Percentiles rank a stretch among this genome's conserved stretches.
phyloP scores from a whole-genome alignment of 2,797 vertebrate genomes.

The Merluccius polli region DNA sequence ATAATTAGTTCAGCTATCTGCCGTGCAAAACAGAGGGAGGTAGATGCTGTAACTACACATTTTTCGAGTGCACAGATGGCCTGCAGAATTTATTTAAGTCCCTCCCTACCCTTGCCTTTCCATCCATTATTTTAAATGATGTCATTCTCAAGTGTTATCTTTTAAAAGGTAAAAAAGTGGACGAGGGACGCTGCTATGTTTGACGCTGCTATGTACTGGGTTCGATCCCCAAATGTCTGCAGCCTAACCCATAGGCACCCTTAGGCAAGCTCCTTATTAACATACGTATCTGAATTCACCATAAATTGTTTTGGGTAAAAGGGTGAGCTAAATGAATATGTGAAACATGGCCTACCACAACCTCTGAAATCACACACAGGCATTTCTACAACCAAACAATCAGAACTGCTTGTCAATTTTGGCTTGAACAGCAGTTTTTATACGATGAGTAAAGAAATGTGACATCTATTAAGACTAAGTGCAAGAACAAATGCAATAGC shows the following conservation, averaged over 20 bases:
- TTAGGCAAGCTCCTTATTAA: neutral
- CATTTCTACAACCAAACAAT: neutral
- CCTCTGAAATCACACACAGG: neutral
- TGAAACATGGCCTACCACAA: neutral
- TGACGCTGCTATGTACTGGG: neutral
- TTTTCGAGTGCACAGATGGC: neutral
- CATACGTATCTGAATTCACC: neutral
- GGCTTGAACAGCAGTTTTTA: no score
- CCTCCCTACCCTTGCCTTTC: neutral
- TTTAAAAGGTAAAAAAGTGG: neutral
- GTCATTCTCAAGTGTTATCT: neutral
- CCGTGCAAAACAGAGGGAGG: neutral
- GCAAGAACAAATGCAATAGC: neutral
- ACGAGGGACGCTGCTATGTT: neutral
- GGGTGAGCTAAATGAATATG: neutral
- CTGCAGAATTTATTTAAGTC: neutral
- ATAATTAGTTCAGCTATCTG: slow-evolving; percentile 32
- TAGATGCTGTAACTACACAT: neutral
- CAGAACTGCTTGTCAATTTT: neutral
- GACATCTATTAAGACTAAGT: neutral
- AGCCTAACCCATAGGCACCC: neutral
- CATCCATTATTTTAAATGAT: neutral
- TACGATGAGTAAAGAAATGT: neutral
- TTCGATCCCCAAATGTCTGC: neutral
- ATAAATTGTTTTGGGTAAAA: neutral